Evolutionary conservation across 2,797 vertebrate species (phyloP).

Genomic region (Coregonus ussuriensis): DNA sequence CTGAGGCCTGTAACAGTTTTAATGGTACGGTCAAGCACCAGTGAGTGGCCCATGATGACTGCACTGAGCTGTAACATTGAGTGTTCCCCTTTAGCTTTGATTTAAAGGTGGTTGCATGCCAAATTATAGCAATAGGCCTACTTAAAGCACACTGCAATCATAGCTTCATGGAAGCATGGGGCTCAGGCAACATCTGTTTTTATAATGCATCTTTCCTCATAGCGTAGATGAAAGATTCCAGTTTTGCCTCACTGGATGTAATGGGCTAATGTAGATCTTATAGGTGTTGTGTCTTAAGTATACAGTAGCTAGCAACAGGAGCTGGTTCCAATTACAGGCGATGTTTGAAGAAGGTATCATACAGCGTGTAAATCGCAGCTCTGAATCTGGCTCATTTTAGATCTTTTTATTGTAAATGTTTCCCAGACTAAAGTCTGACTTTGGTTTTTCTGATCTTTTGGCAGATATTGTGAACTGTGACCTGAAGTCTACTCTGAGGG

Average conservation of each 20-base stretch:
- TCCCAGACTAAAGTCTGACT: not conserved
- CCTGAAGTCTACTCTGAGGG: slow-evolving; percentile 85
- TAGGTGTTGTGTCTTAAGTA: not conserved
- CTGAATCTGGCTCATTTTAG: not conserved
- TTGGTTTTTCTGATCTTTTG: slow-evolving; percentile 17
- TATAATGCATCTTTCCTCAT: not conserved
- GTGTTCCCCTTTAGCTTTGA: slow-evolving; percentile 17
- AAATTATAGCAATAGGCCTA: slow-evolving; percentile 7
- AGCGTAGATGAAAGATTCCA: not conserved
- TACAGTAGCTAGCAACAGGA: not conserved
- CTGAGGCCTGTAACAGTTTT: slow-evolving; percentile 14
- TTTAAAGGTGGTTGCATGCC: slow-evolving; percentile 11
- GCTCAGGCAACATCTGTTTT: not conserved
- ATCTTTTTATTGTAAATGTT: not conserved
- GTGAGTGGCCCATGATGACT: slow-evolving; percentile 24
- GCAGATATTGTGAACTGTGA: slow-evolving; percentile 90
- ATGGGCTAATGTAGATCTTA: not conserved
- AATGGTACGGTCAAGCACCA: slow-evolving; percentile 16
- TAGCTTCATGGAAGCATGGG: not conserved
- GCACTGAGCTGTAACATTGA: not conserved
- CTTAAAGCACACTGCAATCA: not conserved
- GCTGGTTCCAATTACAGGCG: not conserved
- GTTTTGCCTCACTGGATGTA: not conserved
- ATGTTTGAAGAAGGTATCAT: not conserved
- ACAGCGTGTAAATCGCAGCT: not conserved